These are phyloP conservation scores for Pseudobourletiella spinata DNA, from an alignment of 1,140 invertebrate species.

Conservation along the genomic window DNA sequence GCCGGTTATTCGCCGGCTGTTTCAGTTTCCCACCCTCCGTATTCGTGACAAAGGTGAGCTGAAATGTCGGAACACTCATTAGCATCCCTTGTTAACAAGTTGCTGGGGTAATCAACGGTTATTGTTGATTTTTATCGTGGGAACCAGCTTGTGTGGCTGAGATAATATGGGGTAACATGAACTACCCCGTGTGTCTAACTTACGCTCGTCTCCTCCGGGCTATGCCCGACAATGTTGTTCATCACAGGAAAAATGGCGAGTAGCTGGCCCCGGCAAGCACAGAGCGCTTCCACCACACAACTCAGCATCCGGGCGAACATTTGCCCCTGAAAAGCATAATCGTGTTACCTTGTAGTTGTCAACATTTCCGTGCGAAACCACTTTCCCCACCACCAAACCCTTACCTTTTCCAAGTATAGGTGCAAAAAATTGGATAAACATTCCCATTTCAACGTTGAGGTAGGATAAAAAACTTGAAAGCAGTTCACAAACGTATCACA, in stretches of 20 bases:
- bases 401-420: conserved; percentile 56
- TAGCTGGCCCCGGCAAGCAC: conserved; percentile 65
- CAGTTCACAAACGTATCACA: conserved; percentile 82
- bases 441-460: conserved; percentile 83
- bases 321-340: conserved; percentile 32
- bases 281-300: conserved; percentile 69
- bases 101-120: too few relatives aligned
- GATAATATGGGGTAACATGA: too few relatives aligned
- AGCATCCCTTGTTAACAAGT: too few relatives aligned
- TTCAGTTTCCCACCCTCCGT: conserved; percentile 33
- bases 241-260: conserved; percentile 40
- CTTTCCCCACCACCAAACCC: conserved; percentile 17
- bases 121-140: too few relatives aligned
- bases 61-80: conserved; percentile 1
- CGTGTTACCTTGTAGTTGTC: too few relatives aligned
- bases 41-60: conserved; percentile 31
- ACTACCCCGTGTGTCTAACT: conserved; percentile 4
- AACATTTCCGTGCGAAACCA: too few relatives aligned
- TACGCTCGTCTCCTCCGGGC: conserved; percentile 31
- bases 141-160: too few relatives aligned
- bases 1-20: conserved; percentile 24
- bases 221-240: conserved; percentile 23
- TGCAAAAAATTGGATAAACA: conserved; percentile 55
- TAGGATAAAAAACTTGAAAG: conserved; percentile 94
- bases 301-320: conserved; percentile 60